These are phyloP conservation scores for Rhysida immarginata DNA, from an alignment of 1,140 invertebrate species.

Conservation along the genomic window DNA sequence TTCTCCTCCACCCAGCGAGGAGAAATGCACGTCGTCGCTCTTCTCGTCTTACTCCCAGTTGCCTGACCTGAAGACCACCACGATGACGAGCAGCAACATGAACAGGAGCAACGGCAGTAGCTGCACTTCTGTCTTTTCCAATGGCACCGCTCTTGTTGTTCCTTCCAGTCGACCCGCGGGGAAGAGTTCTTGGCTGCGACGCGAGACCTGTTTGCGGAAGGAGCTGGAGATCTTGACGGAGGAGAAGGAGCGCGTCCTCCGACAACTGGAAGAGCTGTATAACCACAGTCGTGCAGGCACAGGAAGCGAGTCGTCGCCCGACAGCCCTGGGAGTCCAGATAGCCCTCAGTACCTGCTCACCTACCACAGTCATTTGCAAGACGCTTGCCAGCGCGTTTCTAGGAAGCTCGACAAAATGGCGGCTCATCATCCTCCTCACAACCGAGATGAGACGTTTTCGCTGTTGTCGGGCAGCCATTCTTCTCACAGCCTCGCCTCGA, in stretches of 20 bases:
- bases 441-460: no score
- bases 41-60: not conserved
- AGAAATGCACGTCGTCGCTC: not conserved
- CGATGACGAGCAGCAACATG: not conserved
- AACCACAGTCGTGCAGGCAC: no score
- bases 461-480: not conserved
- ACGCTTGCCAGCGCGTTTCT: no score
- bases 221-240: slow-evolving; percentile 1
- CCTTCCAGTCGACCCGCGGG: not conserved
- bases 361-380: no score
- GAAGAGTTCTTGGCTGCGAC: not conserved
- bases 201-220: not conserved
- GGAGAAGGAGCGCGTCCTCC: not conserved
- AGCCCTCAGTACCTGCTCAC: no score
- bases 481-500: not conserved
- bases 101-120: not conserved
- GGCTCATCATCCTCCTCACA: no score
- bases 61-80: not conserved
- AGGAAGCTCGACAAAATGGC: no score
- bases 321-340: no score
- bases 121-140: not conserved
- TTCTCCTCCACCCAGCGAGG: no score
- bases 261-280: not conserved
- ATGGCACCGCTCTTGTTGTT: not conserved
- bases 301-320: no score